Base-by-base conservation (phyloP, 2,797 vertebrate species). In the Trachurus trachurus region DNA sequence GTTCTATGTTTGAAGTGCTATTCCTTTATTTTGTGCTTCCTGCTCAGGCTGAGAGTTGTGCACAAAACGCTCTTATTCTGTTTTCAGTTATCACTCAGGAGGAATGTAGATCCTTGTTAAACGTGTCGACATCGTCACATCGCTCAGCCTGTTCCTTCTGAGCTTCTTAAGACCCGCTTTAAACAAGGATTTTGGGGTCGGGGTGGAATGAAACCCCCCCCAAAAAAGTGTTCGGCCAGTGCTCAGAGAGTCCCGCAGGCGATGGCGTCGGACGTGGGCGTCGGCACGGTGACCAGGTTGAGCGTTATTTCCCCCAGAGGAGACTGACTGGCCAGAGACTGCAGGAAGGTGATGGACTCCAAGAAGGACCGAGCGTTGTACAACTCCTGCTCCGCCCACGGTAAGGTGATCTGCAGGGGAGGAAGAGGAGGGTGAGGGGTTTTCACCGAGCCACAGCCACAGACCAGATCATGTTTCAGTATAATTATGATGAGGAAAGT, bases 281-380 rank as follows among this genome's bases (percentile, higher is more conserved):
- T 19, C 0, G 85, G 71, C 44, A 95, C 74, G 2, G 90, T 44
- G 42, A 95, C 90, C 70, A 96, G 86, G 85, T 90, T 93, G 44
- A 96, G 90, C 0, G 94, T 96, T 12, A 96, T 89, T 53, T 95
- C 95, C 12, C 92, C 93, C 34, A 88, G 83, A 0, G 93, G 93
- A n/a, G 93, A 95, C 82, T 95, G 92, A 22, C 82, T 89, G 83
- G 95, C 94, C 87, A 96, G 68, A 47, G 88, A 80, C 80, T 94
- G 92, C 9, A 96, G 73, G 39, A 94, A 9, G 54, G 5, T 74
- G 71, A 95, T 76, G 50, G 94, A 91, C 0, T 92, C 26, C 0
- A 83, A 22, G 49, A 94, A 2, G 47, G 91, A 68, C 60, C 76
- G 57, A 0, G 81, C 45, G 26, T 80, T 86, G 60, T 84, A 47